Conservation (phyloP, 2,113 vertebrate species). For the Pomatorhinus ruficollis region DNA sequence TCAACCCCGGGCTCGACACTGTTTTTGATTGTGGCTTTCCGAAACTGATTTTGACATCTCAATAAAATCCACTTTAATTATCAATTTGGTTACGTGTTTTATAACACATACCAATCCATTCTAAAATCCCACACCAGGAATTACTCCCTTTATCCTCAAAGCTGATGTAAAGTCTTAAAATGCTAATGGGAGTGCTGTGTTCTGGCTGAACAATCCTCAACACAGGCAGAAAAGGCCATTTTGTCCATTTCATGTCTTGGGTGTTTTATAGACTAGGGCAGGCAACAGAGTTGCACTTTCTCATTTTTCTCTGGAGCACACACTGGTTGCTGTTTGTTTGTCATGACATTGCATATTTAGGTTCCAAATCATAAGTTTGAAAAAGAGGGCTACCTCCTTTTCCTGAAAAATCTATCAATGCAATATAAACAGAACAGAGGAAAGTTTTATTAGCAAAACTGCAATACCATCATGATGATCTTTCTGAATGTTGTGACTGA, state of each 20-base stretch:
- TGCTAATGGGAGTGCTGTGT: rapidly evolving
- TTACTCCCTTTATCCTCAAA: background rate
- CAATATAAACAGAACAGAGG: background rate
- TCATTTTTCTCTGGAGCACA: background rate
- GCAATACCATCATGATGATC: background rate
- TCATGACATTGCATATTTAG: background rate
- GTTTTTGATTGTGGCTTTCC: too few relatives aligned
- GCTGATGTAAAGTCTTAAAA: background rate
- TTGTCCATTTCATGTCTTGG: background rate
- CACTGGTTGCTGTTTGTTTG: background rate
- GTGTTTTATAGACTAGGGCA: background rate
- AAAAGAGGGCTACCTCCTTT: constrained; percentile 5
- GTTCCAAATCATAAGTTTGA: background rate
- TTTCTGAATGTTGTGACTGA: background rate
- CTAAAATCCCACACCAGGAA: background rate
- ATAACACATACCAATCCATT: background rate
- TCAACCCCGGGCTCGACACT: too few relatives aligned
- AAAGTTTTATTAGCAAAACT: constrained; percentile 25
- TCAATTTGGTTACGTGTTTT: too few relatives aligned
- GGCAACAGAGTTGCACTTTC: background rate
- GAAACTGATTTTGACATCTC: too few relatives aligned
- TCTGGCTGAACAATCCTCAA: background rate
- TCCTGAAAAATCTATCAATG: background rate
- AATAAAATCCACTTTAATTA: too few relatives aligned
- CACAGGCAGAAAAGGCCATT: rapidly evolving